These are phyloP conservation scores for Cliona cf. orientalis DNA, from an alignment of 37 sponge, comb jelly and placozoan genomes.

Conservation along the genomic window DNA sequence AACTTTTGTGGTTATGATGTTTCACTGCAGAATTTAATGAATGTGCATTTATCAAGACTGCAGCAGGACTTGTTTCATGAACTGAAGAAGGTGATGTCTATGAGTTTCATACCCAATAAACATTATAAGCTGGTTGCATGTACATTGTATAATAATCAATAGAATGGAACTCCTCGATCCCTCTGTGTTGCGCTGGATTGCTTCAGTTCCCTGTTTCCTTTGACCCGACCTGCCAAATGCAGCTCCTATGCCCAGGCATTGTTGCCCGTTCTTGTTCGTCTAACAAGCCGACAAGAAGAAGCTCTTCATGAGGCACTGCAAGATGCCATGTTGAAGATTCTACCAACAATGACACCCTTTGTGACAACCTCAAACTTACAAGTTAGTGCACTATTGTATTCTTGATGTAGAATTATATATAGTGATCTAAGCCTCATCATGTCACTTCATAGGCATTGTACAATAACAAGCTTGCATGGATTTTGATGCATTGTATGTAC, in stretches of 20 bases:
- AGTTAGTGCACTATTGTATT: slow-evolving; percentile 16
- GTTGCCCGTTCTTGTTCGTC: slow-evolving; percentile 44
- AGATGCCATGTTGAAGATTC: slow-evolving; percentile 35
- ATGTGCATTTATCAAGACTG: slow-evolving; percentile 28
- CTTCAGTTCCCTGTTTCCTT: slow-evolving; percentile 50
- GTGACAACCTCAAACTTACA: slow-evolving; percentile 27
- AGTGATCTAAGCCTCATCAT: no score
- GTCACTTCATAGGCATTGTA: no score
- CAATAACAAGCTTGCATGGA: neutral
- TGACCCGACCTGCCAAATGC: slow-evolving; percentile 35
- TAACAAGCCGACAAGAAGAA: slow-evolving; percentile 48
- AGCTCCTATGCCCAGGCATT: slow-evolving; percentile 46
- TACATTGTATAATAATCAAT: neutral
- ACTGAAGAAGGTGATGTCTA: slow-evolving; percentile 50
- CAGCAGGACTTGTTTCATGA: slow-evolving; percentile 69
- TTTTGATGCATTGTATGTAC: slow-evolving; percentile 1
- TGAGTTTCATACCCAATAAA: neutral
- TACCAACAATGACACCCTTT: slow-evolving; percentile 61
- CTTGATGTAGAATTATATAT: no score
- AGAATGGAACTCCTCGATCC: slow-evolving; percentile 67
- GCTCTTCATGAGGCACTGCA: slow-evolving; percentile 53
- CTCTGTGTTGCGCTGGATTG: slow-evolving; percentile 58
- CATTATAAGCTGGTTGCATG: neutral
- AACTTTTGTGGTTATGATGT: neutral
- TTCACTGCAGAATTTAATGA: slow-evolving; percentile 22